Conservation (phyloP, 2,888 invertebrate species). For the Drosophila incognita region DNA sequence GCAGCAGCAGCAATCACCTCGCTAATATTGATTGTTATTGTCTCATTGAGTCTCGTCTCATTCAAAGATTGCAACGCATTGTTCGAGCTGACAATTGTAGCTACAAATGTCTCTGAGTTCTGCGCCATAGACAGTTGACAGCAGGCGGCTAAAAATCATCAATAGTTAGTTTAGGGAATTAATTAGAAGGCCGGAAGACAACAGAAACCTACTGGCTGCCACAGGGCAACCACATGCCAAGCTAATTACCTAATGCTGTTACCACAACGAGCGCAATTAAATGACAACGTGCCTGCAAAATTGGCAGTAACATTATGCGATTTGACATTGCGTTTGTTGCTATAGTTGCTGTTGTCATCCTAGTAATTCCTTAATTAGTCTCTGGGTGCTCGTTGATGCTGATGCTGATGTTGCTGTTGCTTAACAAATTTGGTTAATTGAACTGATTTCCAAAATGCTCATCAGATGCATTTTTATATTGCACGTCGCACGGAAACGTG, state of each 20-base stretch:
- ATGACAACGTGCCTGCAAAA: conserved; percentile 63
- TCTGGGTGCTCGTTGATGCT: conserved; percentile 11
- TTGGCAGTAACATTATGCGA: conserved; percentile 35
- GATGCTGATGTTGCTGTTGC: conserved; percentile 21
- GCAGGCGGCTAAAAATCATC: conserved; percentile 16
- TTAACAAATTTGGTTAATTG: conserved; percentile 73
- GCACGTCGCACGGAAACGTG: conserved; percentile 72
- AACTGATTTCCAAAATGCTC: conserved; percentile 72
- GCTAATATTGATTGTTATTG: conserved; percentile 63
- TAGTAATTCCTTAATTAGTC: conserved; percentile 50
- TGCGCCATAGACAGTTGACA: conserved; percentile 41
- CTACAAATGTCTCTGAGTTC: conserved; percentile 57
- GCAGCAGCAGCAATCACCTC: conserved; percentile 64
- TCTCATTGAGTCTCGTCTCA: conserved; percentile 61
- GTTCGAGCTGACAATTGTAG: conserved; percentile 65
- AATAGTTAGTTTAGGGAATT: conserved; percentile 34
- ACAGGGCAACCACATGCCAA: conserved; percentile 35
- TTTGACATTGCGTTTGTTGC: conserved; percentile 21
- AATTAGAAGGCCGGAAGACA: conserved; percentile 33
- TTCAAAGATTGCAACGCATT: conserved; percentile 52
- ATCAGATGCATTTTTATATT: conserved; percentile 71
- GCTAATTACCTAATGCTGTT: conserved; percentile 80
- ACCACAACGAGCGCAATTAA: conserved; percentile 77
- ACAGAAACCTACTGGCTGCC: not conserved
- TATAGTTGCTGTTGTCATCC: conserved; percentile 27